Base-by-base conservation (phyloP, 2,797 vertebrate species). In the Lates japonicus region DNA sequence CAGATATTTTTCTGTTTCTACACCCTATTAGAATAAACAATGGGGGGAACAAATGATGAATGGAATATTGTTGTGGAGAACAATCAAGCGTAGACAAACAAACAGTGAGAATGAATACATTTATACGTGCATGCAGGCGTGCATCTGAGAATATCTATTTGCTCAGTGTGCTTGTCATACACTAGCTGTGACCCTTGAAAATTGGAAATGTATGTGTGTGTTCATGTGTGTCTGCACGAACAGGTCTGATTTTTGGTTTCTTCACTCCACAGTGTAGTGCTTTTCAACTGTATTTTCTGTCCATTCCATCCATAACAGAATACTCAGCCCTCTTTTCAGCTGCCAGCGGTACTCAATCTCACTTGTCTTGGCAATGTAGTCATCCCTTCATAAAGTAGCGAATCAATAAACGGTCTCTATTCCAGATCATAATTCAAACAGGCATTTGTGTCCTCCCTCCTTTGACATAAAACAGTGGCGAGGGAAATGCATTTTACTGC, bases 21-120 rank as follows among this genome's bases (percentile, higher is more conserved):
- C 80, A 59, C 57, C 83, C 84, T 76, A 87, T 93, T 91, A 90
- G 66, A 88, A 82, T 92, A 93, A 95, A 92, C 89, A 86, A 87
- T 81, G 4, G 37, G 16, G 73, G 63, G 72, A 83, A n/a, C n/a
- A n/a, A 88, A 92, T 90, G 80, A 88, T 82, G 74, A 82, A 87
- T 90, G 86, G 74, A 83, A 81, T 81, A 74, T n/a, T n/a, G n/a
- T n/a, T n/a, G n/a, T n/a, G n/a, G n/a, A n/a, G n/a, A n/a, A n/a
- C n/a, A n/a, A n/a, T n/a, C 76, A 88, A 78, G 76, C 51, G 25
- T 75, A 71, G 78, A 87, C 81, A 90, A 87, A 82, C 91, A 92
- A 87, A 87, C 79, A 39, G 77, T 22, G 79, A 82, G 76, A 59
- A 51, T 80, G 86, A 90, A 90, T 90, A 85, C 70, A 81, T 89